phyloP scores from a whole-genome alignment of 2,113 vertebrate genomes.

The Varanus komodoensis region DNA sequence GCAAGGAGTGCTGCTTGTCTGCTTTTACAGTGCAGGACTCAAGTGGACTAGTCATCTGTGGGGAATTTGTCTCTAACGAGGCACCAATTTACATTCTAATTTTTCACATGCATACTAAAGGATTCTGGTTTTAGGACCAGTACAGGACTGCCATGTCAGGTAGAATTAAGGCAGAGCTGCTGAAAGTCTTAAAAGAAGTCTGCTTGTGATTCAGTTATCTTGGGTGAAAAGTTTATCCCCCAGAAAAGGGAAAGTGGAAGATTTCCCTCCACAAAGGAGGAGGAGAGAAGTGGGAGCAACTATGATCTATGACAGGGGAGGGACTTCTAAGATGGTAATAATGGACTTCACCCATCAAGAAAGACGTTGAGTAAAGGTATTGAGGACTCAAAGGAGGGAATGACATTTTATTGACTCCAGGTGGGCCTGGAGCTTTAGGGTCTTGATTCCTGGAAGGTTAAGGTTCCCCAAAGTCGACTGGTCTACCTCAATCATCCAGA shows the following conservation, averaged over 20 bases:
- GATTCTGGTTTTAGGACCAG: not conserved
- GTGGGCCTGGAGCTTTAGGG: not conserved
- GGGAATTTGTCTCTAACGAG: not conserved
- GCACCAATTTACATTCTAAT: not conserved
- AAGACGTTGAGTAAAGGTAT: not conserved
- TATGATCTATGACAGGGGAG: not conserved
- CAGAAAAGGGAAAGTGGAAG: not conserved
- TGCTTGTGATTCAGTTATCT: not conserved
- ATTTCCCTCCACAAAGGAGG: not conserved
- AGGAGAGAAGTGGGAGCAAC: not conserved
- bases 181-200: not conserved
- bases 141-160: not conserved
- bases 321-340: not conserved
- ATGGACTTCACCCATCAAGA: not conserved
- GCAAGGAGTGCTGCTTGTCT: not conserved
- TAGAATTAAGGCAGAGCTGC: not conserved
- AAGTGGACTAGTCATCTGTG: not conserved
- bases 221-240: not conserved
- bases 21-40: not conserved
- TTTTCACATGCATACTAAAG: not conserved
- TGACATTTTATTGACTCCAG: not conserved
- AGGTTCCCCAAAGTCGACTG: not conserved
- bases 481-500: not conserved
- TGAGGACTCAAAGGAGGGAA: not conserved
- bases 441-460: not conserved